Conservation (phyloP, 1,140 invertebrate species). For the Magallana angulata region DNA sequence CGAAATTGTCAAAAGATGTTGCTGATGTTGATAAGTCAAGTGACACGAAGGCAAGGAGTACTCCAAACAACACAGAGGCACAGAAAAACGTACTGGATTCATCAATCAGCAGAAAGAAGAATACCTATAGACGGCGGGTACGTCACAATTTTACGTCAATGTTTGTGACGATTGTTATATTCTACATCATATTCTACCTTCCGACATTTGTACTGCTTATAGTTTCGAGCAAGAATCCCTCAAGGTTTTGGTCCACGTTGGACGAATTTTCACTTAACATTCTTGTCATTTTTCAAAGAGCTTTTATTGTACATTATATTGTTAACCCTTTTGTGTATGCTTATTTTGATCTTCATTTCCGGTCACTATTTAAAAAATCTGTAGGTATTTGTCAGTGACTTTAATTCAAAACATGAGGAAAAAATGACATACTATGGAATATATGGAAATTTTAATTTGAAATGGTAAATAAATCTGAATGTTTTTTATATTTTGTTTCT, state of each 20-base stretch:
- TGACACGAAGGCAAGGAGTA: background rate
- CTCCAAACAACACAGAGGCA: too few relatives aligned
- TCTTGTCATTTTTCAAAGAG: background rate
- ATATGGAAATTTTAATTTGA: too few relatives aligned
- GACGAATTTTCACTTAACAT: background rate
- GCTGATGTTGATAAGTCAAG: background rate
- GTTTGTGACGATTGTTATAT: constrained; percentile 22
- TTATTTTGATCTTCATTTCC: constrained; percentile 33
- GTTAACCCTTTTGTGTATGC: constrained; percentile 9
- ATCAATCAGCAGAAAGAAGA: background rate
- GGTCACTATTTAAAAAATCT: background rate
- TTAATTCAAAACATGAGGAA: too few relatives aligned
- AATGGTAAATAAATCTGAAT: too few relatives aligned
- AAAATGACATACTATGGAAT: too few relatives aligned
- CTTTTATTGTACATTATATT: background rate
- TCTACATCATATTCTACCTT: constrained; percentile 2
- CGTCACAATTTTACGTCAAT: constrained; percentile 24
- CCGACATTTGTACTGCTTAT: constrained; percentile 14
- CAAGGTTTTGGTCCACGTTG: background rate
- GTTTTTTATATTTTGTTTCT: too few relatives aligned
- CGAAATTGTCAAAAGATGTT: background rate
- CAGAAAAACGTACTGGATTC: background rate
- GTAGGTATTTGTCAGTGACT: too few relatives aligned
- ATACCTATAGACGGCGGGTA: background rate
- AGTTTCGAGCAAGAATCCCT: background rate